Conservation (phyloP, 2,797 vertebrate genomes). For the Varecia variegata region DNA sequence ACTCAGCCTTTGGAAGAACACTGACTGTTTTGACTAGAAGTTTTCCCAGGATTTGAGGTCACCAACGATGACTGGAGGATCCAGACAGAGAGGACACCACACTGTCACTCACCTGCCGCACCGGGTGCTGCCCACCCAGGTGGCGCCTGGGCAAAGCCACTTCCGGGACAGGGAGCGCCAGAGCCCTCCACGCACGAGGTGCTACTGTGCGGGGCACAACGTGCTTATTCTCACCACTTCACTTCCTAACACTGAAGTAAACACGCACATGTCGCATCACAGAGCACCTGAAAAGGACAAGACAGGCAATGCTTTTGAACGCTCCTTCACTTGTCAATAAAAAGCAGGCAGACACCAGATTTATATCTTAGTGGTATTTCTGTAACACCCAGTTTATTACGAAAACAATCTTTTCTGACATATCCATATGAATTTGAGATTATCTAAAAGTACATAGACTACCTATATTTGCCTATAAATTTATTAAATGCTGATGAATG, state of each 20-base stretch:
- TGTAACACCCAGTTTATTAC: conserved; percentile 46
- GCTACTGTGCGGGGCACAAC: accelerated
- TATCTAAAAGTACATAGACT: neutral
- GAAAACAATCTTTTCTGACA: conserved; percentile 33
- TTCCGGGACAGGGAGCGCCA: accelerated
- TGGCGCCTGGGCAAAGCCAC: neutral
- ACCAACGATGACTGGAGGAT: neutral
- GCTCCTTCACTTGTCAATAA: neutral
- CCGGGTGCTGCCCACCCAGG: neutral
- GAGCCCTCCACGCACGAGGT: accelerated
- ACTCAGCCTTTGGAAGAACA: neutral
- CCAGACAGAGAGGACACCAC: neutral
- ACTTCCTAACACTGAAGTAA: neutral
- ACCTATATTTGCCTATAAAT: neutral
- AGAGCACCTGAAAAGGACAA: neutral
- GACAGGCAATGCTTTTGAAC: neutral
- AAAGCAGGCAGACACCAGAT: neutral
- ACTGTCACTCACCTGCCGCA: too few species aligned
- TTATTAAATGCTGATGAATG: neutral
- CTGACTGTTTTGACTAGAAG: neutral
- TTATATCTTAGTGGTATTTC: neutral
- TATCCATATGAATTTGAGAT: neutral
- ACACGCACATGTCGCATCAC: neutral
- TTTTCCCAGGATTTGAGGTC: neutral
- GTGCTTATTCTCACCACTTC: neutral